A percentile compares a stretch with the other conserved stretches of the same genome.
phyloP scores from a whole-genome alignment of 1,140 invertebrate species.

The Drosophila tristis region DNA sequence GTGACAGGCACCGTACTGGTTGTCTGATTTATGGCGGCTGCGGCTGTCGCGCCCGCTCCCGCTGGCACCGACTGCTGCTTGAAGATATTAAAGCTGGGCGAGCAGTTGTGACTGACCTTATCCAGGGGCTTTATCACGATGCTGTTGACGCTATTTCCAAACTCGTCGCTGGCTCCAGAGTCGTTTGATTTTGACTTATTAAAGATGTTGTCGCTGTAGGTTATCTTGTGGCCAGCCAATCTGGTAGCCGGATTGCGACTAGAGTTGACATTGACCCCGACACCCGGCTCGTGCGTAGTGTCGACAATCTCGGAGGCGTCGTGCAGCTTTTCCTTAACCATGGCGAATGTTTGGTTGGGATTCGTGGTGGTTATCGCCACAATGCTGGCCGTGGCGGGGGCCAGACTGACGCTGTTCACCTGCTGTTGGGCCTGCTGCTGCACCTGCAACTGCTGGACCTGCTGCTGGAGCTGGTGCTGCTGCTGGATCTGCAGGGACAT shows the following conservation, averaged over 20 bases:
- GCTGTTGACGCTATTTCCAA: conserved; percentile 57
- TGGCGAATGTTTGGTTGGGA: conserved; percentile 73
- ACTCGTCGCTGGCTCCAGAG: conserved; percentile 38
- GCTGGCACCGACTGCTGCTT: conserved; percentile 39
- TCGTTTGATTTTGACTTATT: conserved; percentile 65
- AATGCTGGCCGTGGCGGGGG: conserved; percentile 68
- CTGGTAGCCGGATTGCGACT: background rate
- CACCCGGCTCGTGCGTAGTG: background rate
- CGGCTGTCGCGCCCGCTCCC: conserved; percentile 3
- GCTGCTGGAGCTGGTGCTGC: conserved; percentile 81
- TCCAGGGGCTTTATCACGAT: conserved; percentile 68
- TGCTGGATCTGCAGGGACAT: conserved; percentile 63
- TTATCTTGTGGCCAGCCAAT: conserved; percentile 16
- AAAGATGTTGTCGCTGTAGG: conserved; percentile 61
- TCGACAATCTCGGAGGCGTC: too few relatives aligned
- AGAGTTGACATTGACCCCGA: background rate
- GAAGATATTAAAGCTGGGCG: conserved; percentile 63
- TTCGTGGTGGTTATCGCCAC: conserved; percentile 84
- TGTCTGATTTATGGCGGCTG: conserved; percentile 2
- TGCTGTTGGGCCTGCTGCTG: conserved; percentile 75
- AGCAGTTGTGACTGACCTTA: conserved; percentile 53
- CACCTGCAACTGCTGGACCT: conserved; percentile 58
- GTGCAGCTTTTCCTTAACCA: conserved; percentile 30
- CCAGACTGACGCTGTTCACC: conserved; percentile 84
- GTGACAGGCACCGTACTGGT: background rate